Percentiles rank a stretch among this genome's conserved stretches.
phyloP scores from a whole-genome alignment of 2,113 vertebrate genomes.

The Manacus vitellinus region DNA sequence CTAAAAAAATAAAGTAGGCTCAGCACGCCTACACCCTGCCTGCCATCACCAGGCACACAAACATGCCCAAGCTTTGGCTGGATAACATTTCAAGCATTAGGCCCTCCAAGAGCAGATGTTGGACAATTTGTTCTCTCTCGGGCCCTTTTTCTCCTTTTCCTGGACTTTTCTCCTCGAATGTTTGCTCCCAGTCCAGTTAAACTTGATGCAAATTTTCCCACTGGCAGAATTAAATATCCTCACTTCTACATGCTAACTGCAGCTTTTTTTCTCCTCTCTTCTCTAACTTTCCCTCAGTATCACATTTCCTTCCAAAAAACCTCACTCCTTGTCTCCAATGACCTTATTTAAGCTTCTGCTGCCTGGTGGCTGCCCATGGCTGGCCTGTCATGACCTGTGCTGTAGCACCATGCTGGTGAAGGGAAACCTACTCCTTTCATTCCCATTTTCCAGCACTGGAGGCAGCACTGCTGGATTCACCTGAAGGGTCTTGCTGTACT shows the following conservation, averaged over 20 bases:
- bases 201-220: background rate
- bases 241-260: background rate
- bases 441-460: background rate
- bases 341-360: background rate
- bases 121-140: rapidly evolving
- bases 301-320: background rate
- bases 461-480: background rate
- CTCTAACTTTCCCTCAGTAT: background rate
- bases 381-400: background rate
- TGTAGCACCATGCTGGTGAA: background rate
- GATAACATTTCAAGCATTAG: background rate
- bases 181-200: background rate
- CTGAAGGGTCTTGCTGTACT: background rate
- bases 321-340: background rate
- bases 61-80: background rate
- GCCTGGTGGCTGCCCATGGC: rapidly evolving
- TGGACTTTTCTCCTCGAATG: background rate
- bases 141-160: background rate
- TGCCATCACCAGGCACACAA: background rate
- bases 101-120: background rate
- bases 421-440: rapidly evolving
- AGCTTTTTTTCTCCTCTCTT: background rate
- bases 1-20: background rate
- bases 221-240: background rate
- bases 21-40: background rate